Evolutionary conservation across 2,113 vertebrate genomes (phyloP).

Genomic region (Puntigrus tetrazona): DNA sequence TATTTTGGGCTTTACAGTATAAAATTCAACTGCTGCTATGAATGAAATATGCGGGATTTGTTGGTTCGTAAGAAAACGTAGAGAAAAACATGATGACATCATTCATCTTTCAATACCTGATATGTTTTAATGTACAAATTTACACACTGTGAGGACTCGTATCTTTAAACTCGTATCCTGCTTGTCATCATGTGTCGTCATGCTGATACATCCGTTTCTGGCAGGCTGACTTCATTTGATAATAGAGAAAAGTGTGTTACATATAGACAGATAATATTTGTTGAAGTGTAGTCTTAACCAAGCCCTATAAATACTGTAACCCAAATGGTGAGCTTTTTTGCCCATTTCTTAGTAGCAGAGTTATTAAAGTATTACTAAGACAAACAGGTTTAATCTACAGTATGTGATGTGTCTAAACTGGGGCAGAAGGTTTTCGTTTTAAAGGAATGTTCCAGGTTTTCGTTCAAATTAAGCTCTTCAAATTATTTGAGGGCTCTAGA

Average conservation of each 20-base stretch:
- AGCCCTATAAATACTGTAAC: neutral
- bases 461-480: neutral
- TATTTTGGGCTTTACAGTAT: neutral
- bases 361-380: neutral
- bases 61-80: neutral
- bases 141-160: neutral
- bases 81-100: neutral
- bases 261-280: neutral
- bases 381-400: neutral
- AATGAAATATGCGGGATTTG: neutral
- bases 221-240: neutral
- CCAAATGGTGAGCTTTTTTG: neutral
- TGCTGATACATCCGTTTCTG: neutral
- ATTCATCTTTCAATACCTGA: slow-evolving; percentile 45
- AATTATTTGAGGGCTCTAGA: no score
- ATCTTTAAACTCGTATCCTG: neutral
- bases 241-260: slow-evolving; percentile 3
- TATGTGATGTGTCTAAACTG: slow-evolving; percentile 6
- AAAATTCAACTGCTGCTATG: neutral
- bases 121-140: slow-evolving; percentile 28
- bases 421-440: neutral
- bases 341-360: neutral
- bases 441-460: slow-evolving; percentile 4
- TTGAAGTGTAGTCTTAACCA: neutral
- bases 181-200: neutral